Evolutionary conservation across 2,888 invertebrate species (phyloP).

Genomic region (Leucoma salicis): DNA sequence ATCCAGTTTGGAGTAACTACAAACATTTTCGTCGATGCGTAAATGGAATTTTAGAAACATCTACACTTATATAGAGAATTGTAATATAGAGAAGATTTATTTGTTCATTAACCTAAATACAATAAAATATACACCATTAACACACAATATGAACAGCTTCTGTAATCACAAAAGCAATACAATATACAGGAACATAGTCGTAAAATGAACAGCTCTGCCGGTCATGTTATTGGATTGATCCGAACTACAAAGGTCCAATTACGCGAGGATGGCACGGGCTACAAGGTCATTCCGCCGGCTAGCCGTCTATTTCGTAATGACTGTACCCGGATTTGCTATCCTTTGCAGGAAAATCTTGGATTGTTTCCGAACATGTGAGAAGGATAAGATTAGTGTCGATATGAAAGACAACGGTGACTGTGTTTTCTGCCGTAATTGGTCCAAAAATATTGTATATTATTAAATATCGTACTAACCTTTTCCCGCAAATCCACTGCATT

Average conservation of each 20-base stretch:
- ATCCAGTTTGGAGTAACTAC: conserved; percentile 46
- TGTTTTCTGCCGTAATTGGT: neutral
- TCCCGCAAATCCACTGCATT: too few species aligned
- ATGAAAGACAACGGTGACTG: too few species aligned
- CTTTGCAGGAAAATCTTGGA: conserved; percentile 20
- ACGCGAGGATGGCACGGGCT: conserved; percentile 56
- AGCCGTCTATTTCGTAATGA: conserved; percentile 37
- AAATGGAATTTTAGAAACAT: conserved; percentile 18
- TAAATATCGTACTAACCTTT: too few species aligned
- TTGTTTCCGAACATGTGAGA: conserved; percentile 15
- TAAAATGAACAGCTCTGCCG: conserved; percentile 46
- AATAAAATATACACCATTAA: neutral
- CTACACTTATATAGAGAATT: neutral
- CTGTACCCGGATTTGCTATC: conserved; percentile 29
- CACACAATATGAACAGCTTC: neutral
- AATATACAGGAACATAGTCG: conserved; percentile 39
- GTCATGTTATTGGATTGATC: conserved; percentile 64
- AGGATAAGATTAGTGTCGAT: neutral
- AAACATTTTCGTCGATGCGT: conserved; percentile 29
- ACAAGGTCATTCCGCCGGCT: conserved; percentile 58
- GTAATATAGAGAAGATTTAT: neutral
- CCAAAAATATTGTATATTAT: neutral
- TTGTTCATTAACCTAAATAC: neutral
- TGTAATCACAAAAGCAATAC: conserved; percentile 26
- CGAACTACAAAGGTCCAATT: conserved; percentile 70